Conservation (phyloP, 1,140 invertebrate genomes). For the Phenacoccus solenopsis region DNA sequence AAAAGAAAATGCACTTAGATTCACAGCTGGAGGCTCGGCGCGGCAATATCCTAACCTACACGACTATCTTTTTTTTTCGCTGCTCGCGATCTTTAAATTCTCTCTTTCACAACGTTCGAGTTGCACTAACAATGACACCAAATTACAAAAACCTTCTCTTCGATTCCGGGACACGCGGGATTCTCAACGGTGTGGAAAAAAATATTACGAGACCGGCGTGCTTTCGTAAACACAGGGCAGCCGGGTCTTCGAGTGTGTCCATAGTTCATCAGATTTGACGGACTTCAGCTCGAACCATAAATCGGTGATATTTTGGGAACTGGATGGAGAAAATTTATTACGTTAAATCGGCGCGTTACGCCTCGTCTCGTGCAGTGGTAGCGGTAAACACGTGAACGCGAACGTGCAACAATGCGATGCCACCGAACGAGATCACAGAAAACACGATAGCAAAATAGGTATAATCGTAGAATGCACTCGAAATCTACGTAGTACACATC, state of each 20-base stretch:
- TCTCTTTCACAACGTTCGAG: neutral
- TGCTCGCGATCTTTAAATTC: neutral
- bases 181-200: too few species aligned
- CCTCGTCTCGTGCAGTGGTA: too few species aligned
- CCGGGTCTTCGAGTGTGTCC: too few species aligned
- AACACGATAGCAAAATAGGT: neutral
- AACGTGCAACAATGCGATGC: neutral
- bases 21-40: constrained; percentile 5
- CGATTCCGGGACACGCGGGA: too few species aligned
- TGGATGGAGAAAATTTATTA: neutral
- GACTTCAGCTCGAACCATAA: neutral
- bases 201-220: too few species aligned
- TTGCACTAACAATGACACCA: neutral
- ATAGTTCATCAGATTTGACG: neutral
- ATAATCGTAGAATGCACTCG: neutral
- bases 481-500: too few species aligned
- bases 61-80: neutral
- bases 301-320: neutral
- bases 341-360: neutral
- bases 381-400: neutral
- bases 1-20: constrained; percentile 18
- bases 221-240: too few species aligned
- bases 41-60: constrained; percentile 11
- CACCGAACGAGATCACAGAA: too few species aligned
- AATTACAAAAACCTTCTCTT: neutral